Base-by-base conservation (phyloP, 2,113 vertebrate genomes). In the Podarcis cretensis region DNA sequence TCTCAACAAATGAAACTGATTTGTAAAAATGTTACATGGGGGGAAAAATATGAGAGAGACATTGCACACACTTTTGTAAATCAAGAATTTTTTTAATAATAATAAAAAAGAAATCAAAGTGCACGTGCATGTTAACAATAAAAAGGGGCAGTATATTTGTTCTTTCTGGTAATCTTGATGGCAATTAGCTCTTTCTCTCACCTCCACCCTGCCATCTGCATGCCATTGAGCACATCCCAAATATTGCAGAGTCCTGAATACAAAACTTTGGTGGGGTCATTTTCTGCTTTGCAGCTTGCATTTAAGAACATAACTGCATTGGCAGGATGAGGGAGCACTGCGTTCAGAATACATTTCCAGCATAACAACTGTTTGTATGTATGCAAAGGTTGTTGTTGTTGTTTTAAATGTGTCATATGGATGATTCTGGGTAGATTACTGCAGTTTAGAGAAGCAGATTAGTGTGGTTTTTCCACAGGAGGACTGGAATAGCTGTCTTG, bases 311-410 rank as follows among this genome's bases (percentile, higher is more conserved):
- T 93, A 90, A 90, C 82, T 93, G 71, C 68, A 84, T 79, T 89
- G 91, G 75, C 32, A 88, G 93, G 93, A 92, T 71, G 68, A 6
- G 21, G 77, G 14, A 91, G 25, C 43, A 77, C 93, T 91, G 90
- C 66, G 90, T 69, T 74, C 81, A 77, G 90, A 95, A 94, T 93
- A 89, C 54, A 94, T 92, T 93, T 93, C 65, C 88, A 91, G 81
- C 75, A 85, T 88, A 90, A 90, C 69, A 86, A 90, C 85, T 91
- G 87, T 92, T 94, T 89, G 59, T 84, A 90, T 75, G 75, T 89
- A 30, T 84, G 80, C 37, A 89, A 94, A 94, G 87, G 59, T 48
- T 48, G 6, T 43, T 43, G 6, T 43, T 43, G 43, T 63, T 63
- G 13, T 87, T 16, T 92, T 95, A 91, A 81, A 90, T 48, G 71